phyloP scores from a whole-genome alignment of 2,797 vertebrate species.

The Rhyacichthys aspro region DNA sequence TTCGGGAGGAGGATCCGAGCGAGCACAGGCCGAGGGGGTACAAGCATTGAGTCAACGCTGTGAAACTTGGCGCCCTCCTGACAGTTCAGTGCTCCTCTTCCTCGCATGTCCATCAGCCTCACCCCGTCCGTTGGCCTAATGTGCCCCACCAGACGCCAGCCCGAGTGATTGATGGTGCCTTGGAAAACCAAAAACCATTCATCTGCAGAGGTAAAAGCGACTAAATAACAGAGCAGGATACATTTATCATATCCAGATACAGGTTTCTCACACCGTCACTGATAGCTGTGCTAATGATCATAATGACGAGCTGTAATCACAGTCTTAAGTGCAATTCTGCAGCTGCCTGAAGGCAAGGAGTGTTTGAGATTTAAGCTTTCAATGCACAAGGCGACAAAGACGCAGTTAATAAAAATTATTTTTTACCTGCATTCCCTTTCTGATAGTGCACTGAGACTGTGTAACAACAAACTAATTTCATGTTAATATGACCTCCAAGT shows the following conservation, averaged over 20 bases:
- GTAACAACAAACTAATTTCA: neutral
- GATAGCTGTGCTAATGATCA: constrained; percentile 32
- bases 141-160: constrained; percentile 38
- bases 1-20: constrained; percentile 28
- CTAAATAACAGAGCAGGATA: constrained; percentile 27
- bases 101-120: constrained; percentile 36
- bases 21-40: constrained; percentile 25
- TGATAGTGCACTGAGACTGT: neutral
- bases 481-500: neutral
- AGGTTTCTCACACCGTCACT: constrained; percentile 35
- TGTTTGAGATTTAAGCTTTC: neutral
- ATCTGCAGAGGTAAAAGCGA: constrained; percentile 34
- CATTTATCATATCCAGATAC: constrained; percentile 39
- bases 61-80: constrained; percentile 23
- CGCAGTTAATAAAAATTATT: constrained; percentile 11
- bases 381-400: constrained; percentile 13
- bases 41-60: constrained; percentile 39
- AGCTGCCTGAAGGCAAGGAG: constrained; percentile 37
- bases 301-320: constrained; percentile 21
- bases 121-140: constrained; percentile 24
- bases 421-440: constrained; percentile 11
- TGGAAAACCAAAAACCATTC: constrained; percentile 42
- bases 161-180: constrained; percentile 45
- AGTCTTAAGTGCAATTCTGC: constrained; percentile 16
- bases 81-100: constrained; percentile 35